Evolutionary conservation across 2,113 vertebrate genomes (phyloP).

Genomic region (Austrofundulus limnaeus): DNA sequence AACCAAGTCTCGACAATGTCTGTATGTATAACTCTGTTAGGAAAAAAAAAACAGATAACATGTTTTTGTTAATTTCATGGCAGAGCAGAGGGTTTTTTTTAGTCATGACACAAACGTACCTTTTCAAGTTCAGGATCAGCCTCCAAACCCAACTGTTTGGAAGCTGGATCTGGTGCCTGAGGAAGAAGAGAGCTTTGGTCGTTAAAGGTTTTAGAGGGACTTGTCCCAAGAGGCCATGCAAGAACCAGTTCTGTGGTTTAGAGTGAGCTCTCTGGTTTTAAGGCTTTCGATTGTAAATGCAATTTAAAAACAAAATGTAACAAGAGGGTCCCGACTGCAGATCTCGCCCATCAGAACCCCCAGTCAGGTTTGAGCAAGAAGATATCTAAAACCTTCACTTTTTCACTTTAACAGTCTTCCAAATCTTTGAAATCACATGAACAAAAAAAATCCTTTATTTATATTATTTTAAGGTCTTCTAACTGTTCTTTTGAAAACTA

Average conservation of each 20-base stretch:
- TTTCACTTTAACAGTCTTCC: too few relatives aligned
- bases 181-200: conserved; percentile 73
- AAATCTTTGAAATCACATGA: too few relatives aligned
- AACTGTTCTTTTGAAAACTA: too few relatives aligned
- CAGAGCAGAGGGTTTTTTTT: not conserved
- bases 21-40: not conserved
- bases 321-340: conserved; percentile 3
- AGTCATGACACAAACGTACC: conserved; percentile 66
- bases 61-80: conserved; percentile 41
- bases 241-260: conserved; percentile 40
- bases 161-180: conserved; percentile 75
- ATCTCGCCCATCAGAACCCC: not conserved
- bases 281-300: not conserved
- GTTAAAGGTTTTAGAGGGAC: conserved; percentile 66
- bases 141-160: conserved; percentile 78
- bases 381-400: too few relatives aligned
- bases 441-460: too few relatives aligned
- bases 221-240: conserved; percentile 55
- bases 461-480: too few relatives aligned
- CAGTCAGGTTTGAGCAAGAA: conserved; percentile 1
- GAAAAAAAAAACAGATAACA: conserved; percentile 15
- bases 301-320: conserved; percentile 4
- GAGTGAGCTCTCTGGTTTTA: conserved; percentile 35
- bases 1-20: not conserved
- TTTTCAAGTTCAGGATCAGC: conserved; percentile 75